Conservation (phyloP, 1,140 invertebrate genomes). For the Hyles vespertilio region DNA sequence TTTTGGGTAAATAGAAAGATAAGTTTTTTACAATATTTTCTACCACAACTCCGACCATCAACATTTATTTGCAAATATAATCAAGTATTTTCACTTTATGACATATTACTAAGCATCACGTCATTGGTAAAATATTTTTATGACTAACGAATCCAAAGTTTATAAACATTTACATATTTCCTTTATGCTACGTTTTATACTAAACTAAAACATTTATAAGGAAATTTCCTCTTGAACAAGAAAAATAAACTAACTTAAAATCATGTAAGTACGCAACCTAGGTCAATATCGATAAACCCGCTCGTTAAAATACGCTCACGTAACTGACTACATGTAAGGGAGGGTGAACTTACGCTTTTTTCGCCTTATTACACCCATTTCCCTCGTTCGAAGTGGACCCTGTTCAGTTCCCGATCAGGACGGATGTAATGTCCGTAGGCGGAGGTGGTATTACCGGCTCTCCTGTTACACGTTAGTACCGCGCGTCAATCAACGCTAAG, state of each 20-base stretch:
- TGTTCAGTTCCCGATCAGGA: constrained; percentile 34
- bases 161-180: no score
- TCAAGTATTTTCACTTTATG: background rate
- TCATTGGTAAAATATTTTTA: background rate
- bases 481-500: constrained; percentile 45
- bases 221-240: no score
- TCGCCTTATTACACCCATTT: constrained; percentile 67
- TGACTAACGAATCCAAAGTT: no score
- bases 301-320: no score
- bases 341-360: constrained; percentile 67
- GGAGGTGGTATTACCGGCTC: constrained; percentile 28
- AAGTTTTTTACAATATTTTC: no score
- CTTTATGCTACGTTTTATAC: no score
- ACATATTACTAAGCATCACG: background rate
- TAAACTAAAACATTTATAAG: no score
- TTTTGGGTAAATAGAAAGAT: no score
- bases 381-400: constrained; percentile 32
- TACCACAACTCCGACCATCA: background rate
- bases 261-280: no score
- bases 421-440: constrained; percentile 26
- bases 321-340: constrained; percentile 10
- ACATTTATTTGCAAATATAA: background rate
- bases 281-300: no score
- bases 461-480: constrained; percentile 32
- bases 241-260: no score